Evolutionary conservation across 2,113 vertebrate genomes (phyloP), one percentile per base, ranked within the genome.

Genomic region (Ardeotis arabs): DNA sequence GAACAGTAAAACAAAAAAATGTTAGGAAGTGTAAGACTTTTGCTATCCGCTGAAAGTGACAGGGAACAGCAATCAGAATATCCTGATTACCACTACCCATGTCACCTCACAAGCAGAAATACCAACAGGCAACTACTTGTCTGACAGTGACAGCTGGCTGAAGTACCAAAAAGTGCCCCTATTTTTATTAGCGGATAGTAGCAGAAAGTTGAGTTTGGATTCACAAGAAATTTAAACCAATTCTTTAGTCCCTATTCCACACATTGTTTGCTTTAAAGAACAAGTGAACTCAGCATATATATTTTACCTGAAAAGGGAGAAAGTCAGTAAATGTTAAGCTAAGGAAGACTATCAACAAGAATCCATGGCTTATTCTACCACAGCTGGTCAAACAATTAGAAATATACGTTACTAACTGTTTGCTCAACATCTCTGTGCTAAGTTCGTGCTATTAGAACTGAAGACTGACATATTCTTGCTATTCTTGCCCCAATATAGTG

Each of bases 71-170:
- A 92, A 52, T 41, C 33, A 31, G 35, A 87, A 89, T 93, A 90
- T 75, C 86, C 80, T 20, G 29, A 73, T 58, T 80, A 81, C 67
- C 69, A 55, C 60, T 62, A 84, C 89, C 58, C 81, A 49, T 7
- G 78, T 53, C 59, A 92, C 75, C 72, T 87, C 79, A 2, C 72
- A 87, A 53, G 73, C 82, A 90, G 53, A 90, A 95, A 96, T 92
- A 87, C 45, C 85, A 84, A 68, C 75, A 50, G 53, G 84, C 90
- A 78, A 53, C 53, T 77, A 94, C 93, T 27, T 96, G 96, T 37
- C 18, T 97, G 97, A 97, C 93, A 89, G 94, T 64, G 93, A 96
- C 96, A 97, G 97, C 96, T 95, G 96, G 88, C 87, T 72, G 84
- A 72, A 94, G 95, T 33, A 97, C 66, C 83, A 83, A 93, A 97